phyloP scores from a whole-genome alignment of 2,797 vertebrate species.

The Phrynocephalus forsythii region DNA sequence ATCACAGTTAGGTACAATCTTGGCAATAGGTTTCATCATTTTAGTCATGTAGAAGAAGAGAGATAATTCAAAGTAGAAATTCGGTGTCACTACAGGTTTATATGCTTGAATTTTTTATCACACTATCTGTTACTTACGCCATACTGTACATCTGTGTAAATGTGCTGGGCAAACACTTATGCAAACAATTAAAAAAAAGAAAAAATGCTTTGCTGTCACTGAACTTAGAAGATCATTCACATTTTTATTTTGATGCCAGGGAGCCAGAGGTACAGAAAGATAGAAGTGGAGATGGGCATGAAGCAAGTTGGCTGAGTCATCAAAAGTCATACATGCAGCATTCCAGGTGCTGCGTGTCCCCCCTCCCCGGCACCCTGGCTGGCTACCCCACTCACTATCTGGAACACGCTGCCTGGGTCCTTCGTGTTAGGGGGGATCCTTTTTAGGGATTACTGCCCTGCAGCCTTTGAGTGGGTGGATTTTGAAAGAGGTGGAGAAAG shows the following conservation, averaged over 20 bases:
- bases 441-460: no score
- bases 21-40: not conserved
- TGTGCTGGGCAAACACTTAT: not conserved
- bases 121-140: accelerated
- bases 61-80: not conserved
- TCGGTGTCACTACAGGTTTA: not conserved
- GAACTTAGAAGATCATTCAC: not conserved
- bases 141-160: not conserved
- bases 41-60: slow-evolving; percentile 2
- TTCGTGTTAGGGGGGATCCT: no score
- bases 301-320: no score
- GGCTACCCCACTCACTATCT: no score
- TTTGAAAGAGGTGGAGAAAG: no score
- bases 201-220: accelerated
- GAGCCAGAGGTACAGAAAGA: not conserved
- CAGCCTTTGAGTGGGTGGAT: no score
- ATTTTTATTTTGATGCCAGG: not conserved
- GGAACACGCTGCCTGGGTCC: no score
- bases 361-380: no score
- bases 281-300: not conserved
- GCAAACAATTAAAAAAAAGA: not conserved
- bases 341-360: no score
- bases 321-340: no score
- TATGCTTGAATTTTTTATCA: not conserved
- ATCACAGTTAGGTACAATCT: not conserved